Conservation (phyloP, 2,797 vertebrate species). For the Gallirallus australis region DNA sequence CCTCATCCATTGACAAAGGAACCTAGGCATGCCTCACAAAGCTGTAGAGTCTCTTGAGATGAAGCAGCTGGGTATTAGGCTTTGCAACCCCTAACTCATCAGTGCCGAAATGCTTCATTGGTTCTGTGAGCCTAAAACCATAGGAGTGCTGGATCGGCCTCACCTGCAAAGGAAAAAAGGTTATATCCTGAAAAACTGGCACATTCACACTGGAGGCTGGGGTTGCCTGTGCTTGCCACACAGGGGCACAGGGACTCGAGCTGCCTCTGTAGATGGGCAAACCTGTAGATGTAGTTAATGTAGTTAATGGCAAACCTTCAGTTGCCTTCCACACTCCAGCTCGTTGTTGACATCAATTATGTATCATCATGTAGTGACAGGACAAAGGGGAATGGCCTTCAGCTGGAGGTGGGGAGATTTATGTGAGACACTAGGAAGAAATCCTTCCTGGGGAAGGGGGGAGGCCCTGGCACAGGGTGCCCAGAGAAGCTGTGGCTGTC, state of each 20-base stretch:
- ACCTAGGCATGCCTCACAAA: background rate
- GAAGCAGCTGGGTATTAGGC: background rate
- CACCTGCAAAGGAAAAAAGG: background rate
- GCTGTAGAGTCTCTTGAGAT: background rate
- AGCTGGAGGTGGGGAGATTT: too few species aligned
- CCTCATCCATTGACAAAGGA: accelerated
- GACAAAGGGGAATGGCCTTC: too few species aligned
- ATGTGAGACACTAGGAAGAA: too few species aligned
- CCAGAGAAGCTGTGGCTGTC: too few species aligned
- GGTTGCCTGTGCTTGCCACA: accelerated
- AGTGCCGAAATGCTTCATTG: background rate
- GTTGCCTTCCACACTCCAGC: background rate
- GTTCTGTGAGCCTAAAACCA: background rate
- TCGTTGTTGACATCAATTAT: background rate
- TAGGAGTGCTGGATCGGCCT: background rate
- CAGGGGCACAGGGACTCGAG: background rate
- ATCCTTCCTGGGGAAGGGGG: too few species aligned
- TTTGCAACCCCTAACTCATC: background rate
- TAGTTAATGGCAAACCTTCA: background rate
- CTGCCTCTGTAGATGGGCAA: background rate
- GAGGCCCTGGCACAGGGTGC: too few species aligned
- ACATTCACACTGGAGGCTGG: background rate
- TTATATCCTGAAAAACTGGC: background rate
- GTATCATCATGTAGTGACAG: too few species aligned
- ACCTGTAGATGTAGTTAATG: too few species aligned